Evolutionary conservation across 1,140 invertebrate species (phyloP).

Genomic region (Epicauta chinensis): DNA sequence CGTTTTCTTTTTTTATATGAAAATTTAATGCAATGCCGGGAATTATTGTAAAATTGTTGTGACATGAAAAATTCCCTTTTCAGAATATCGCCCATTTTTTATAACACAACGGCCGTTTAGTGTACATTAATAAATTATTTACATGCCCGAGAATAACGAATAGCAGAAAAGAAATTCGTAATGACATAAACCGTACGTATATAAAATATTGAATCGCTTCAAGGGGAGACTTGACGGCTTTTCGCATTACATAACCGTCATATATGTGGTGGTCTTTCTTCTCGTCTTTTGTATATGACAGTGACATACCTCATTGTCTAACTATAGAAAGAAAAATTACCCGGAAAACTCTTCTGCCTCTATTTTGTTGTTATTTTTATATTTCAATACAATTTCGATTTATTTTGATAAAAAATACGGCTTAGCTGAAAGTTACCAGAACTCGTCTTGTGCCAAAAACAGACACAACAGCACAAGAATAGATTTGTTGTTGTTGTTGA

Average conservation of each 20-base stretch:
- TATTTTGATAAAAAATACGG: too few species aligned
- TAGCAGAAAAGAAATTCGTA: constrained; percentile 7
- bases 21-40: too few species aligned
- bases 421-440: too few species aligned
- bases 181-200: constrained; percentile 7
- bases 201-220: constrained; percentile 9
- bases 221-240: constrained; percentile 8
- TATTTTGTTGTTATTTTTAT: too few species aligned
- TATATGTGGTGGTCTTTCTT: constrained; percentile 1
- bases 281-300: constrained; percentile 4
- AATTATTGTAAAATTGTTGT: too few species aligned
- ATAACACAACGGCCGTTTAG: background rate
- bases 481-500: background rate
- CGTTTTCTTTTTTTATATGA: too few species aligned
- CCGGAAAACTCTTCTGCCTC: too few species aligned
- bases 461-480: background rate
- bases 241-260: background rate
- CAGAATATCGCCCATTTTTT: too few species aligned
- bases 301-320: constrained; percentile 7
- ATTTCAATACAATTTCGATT: too few species aligned
- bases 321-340: constrained; percentile 7
- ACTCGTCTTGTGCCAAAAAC: background rate
- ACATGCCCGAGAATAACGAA: constrained; percentile 1
- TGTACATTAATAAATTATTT: constrained; percentile 7
- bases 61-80: too few species aligned